Base-by-base conservation (phyloP, 2,888 invertebrate genomes). In the Plebejus anna region DNA sequence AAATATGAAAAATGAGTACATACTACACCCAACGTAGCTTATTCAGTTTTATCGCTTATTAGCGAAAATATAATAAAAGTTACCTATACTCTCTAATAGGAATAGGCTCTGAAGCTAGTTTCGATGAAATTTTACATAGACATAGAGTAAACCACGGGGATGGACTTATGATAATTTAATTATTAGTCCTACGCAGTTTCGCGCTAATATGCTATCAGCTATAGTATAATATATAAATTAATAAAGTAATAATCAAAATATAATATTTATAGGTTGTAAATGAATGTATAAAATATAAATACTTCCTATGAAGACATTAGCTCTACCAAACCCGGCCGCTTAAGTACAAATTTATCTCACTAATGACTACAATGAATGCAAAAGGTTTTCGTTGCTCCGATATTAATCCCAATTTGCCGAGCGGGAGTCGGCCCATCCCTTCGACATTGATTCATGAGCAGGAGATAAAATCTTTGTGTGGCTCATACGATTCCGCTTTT, bases 341-440 rank as follows among this genome's bases (percentile, higher is more conserved):
- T 82, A 82, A 82, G 78, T 78, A 80, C 84, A 86, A 83, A 89
- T 90, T 89, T 88, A 86, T 90, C 89, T 89, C 77, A 79, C 85
- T 89, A 90, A 89, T 90, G 88, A 88, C 86, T 82, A 81, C 82
- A 85, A 88, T 85, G 86, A 89, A 88, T 86, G 85, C 83, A 83
- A 84, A 81, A 82, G 82, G 71, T 81, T 82, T 85, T 85, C 83
- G 83, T 87, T 86, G 84, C 84, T 84, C 86, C 86, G 84, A 87
- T 89, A 90, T 90, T 90, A 90, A 90, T 90, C 90, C 89, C 88
- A 89, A 90, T 91, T 90, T 89, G 87, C 84, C 82, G 76, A 78
- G 76, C 78, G 77, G 78, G 77, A 61, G 78, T 76, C 76, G 73
- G 76, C 76, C 59, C 82, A 79, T 72, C 71, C 77, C 81, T 80